Percentiles rank a stretch among this genome's conserved stretches.
phyloP scores from a whole-genome alignment of 2,113 vertebrate species.

The Psephotus haematonotus region DNA sequence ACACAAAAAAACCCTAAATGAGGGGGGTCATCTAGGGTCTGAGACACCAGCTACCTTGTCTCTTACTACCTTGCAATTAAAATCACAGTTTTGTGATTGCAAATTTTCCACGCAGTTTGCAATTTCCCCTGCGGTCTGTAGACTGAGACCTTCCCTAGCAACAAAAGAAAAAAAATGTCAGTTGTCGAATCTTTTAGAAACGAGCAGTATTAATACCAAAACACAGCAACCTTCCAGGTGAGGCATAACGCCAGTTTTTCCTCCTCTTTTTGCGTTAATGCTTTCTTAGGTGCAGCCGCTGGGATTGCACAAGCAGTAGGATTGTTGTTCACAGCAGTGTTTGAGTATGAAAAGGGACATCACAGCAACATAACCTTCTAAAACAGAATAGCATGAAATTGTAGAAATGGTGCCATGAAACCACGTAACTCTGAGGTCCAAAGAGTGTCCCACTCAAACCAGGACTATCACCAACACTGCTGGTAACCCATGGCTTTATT shows the following conservation, averaged over 20 bases:
- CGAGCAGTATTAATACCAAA: background rate
- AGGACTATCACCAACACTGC: background rate
- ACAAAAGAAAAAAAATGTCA: background rate
- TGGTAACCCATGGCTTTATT: background rate
- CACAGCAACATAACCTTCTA: background rate
- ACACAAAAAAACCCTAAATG: background rate
- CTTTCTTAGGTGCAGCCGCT: background rate
- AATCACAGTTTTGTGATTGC: background rate
- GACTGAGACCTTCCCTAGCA: background rate
- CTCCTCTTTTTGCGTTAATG: background rate
- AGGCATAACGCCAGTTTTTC: background rate
- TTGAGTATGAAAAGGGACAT: background rate
- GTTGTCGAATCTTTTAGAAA: background rate
- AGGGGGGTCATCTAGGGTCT: background rate
- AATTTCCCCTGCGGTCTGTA: background rate
- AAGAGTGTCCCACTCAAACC: background rate
- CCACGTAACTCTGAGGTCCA: background rate
- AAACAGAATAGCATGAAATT: background rate
- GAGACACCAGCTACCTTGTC: background rate
- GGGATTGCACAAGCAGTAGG: background rate
- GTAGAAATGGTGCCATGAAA: background rate
- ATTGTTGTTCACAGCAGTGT: background rate
- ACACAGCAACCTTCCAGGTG: background rate
- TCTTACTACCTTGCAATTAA: background rate
- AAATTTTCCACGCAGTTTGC: background rate